Evolutionary conservation across 1,140 invertebrate species (phyloP).

Genomic region (Elysia chlorotica): DNA sequence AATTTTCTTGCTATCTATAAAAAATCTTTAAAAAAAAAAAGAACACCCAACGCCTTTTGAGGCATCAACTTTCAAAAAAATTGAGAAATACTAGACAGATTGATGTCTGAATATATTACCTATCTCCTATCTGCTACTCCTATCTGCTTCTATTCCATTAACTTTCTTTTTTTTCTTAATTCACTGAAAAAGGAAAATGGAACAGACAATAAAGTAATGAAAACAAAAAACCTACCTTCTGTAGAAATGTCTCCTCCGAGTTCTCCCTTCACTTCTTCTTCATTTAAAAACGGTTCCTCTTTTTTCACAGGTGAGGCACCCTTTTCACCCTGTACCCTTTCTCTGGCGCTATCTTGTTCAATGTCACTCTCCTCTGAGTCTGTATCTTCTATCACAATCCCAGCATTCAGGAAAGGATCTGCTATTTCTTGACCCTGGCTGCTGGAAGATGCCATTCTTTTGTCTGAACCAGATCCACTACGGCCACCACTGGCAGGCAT

Average conservation of each 20-base stretch:
- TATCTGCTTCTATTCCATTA: neutral
- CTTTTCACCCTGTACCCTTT: neutral
- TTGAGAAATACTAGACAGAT: neutral
- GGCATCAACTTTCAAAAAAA: too few species aligned
- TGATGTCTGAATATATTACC: neutral
- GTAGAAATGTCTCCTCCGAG: neutral
- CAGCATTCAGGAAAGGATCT: neutral
- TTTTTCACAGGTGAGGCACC: neutral
- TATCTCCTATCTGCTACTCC: neutral
- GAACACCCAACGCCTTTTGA: too few species aligned
- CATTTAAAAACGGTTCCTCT: neutral
- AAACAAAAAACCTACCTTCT: neutral
- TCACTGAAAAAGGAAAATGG: neutral
- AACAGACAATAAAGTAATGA: neutral
- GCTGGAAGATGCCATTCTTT: neutral
- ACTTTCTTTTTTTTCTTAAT: neutral
- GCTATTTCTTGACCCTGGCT: neutral
- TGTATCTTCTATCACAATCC: neutral
- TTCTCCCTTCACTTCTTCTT: neutral
- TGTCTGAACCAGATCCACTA: neutral
- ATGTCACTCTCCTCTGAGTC: neutral
- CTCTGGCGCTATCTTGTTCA: neutral
- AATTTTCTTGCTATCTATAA: too few species aligned
- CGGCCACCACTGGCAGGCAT: neutral
- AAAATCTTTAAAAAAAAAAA: too few species aligned